A percentile compares a stretch with the other conserved stretches of the same genome.
phyloP scores from a whole-genome alignment of 2,797 vertebrate genomes.

The Enteromius argenteus region DNA sequence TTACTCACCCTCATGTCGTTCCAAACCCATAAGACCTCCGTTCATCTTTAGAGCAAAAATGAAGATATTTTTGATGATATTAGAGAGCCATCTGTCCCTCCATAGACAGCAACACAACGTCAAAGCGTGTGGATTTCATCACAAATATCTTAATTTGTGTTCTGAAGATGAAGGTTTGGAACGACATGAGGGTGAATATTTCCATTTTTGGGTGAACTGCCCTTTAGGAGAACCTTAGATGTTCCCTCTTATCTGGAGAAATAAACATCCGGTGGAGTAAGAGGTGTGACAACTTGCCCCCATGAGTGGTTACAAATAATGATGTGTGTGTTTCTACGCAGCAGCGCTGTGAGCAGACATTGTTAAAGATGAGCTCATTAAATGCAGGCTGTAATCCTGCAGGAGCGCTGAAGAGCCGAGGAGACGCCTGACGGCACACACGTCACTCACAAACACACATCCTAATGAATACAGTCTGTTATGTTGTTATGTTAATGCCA shows the following conservation, averaged over 20 bases:
- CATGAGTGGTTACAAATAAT: neutral
- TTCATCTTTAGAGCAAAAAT: too few species aligned
- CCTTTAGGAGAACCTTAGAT: neutral
- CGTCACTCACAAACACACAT: conserved; percentile 31
- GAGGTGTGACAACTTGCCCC: neutral
- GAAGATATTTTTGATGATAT: too few species aligned
- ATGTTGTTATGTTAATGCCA: conserved; percentile 64
- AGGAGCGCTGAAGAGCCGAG: neutral
- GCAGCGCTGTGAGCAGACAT: too few species aligned
- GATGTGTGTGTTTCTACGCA: neutral
- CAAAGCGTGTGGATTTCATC: too few species aligned
- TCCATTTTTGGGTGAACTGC: too few species aligned
- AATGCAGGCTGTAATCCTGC: neutral
- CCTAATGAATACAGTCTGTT: conserved; percentile 58
- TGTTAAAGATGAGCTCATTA: neutral
- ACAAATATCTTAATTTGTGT: too few species aligned
- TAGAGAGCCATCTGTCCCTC: too few species aligned
- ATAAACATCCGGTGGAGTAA: neutral
- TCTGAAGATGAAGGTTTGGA: too few species aligned
- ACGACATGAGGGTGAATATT: too few species aligned
- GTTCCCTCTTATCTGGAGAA: neutral
- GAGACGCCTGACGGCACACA: neutral
- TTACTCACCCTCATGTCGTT: too few species aligned
- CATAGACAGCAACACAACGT: too few species aligned
- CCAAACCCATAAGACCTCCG: too few species aligned